phyloP scores from a whole-genome alignment of 1,140 invertebrate genomes.

The Colletes latitarsis region DNA sequence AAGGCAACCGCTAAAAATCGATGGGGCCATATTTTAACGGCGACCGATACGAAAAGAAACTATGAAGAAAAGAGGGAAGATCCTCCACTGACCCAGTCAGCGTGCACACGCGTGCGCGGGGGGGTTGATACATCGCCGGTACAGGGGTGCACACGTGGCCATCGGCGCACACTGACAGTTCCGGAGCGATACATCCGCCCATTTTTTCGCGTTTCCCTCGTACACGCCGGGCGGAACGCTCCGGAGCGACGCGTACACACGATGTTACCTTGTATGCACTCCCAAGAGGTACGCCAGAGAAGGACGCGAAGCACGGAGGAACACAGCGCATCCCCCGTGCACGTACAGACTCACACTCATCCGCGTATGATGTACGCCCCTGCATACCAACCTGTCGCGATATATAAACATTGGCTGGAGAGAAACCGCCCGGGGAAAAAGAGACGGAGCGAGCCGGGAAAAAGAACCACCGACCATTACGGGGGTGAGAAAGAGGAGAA shows the following conservation, averaged over 20 bases:
- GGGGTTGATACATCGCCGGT: constrained; percentile 29
- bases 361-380: constrained; percentile 46
- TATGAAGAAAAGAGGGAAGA: constrained; percentile 58
- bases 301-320: constrained; percentile 17
- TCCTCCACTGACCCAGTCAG: constrained; percentile 66
- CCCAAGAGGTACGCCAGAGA: constrained; percentile 41
- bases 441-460: constrained; percentile 1
- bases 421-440: constrained; percentile 32
- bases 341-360: constrained; percentile 17
- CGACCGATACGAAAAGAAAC: constrained; percentile 61
- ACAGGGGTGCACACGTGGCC: constrained; percentile 45
- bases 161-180: constrained; percentile 43
- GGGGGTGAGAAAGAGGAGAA: background rate
- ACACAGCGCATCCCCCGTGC: background rate
- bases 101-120: constrained; percentile 57
- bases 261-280: constrained; percentile 22
- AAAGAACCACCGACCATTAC: constrained; percentile 5
- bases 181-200: constrained; percentile 61
- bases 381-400: constrained; percentile 58
- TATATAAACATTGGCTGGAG: constrained; percentile 59
- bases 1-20: constrained; percentile 35
- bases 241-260: constrained; percentile 14
- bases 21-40: constrained; percentile 37
- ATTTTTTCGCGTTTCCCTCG: constrained; percentile 60
- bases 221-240: constrained; percentile 45